A percentile compares a stretch with the other conserved stretches of the same genome.
phyloP scores from a whole-genome alignment of 1,140 invertebrate genomes.

The Tetragonula clypearis region DNA sequence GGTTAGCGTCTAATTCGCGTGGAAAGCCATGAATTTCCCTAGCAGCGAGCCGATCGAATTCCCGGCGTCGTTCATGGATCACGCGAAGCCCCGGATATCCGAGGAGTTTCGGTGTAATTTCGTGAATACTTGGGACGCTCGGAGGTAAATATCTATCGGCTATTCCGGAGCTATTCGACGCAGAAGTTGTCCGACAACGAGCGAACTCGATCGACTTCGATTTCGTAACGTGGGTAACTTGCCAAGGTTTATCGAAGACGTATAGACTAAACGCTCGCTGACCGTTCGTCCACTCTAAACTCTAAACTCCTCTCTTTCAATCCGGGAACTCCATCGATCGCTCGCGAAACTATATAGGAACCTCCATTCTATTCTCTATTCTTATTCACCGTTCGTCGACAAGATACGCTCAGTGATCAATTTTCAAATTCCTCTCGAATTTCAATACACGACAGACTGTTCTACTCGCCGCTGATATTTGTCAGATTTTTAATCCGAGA shows the following conservation, averaged over 20 bases:
- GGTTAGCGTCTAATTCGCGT: slow-evolving; percentile 6
- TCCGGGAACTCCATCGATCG: neutral
- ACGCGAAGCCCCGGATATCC: slow-evolving; percentile 15
- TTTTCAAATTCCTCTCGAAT: too few species aligned
- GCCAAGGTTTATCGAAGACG: slow-evolving; percentile 45
- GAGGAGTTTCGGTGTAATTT: slow-evolving; percentile 35
- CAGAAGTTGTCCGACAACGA: slow-evolving; percentile 41
- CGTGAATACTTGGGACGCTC: slow-evolving; percentile 43
- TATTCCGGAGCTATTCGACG: slow-evolving; percentile 36
- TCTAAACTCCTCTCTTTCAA: neutral
- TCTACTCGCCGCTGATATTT: too few species aligned
- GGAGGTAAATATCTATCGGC: slow-evolving; percentile 48
- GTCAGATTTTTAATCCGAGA: too few species aligned
- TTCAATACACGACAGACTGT: too few species aligned
- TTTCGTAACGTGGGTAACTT: slow-evolving; percentile 14
- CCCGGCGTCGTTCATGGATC: slow-evolving; percentile 39
- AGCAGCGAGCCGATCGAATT: slow-evolving; percentile 13
- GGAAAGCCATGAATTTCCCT: slow-evolving; percentile 18
- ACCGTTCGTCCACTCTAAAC: neutral
- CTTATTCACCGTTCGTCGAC: too few species aligned
- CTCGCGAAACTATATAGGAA: neutral
- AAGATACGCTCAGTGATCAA: too few species aligned
- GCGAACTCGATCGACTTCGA: slow-evolving; percentile 9
- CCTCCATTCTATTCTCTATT: too few species aligned
- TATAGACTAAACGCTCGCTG: neutral